These are phyloP conservation scores for Semaprochilodus insignis DNA, from an alignment of 2,797 vertebrate species.

Conservation along the genomic window DNA sequence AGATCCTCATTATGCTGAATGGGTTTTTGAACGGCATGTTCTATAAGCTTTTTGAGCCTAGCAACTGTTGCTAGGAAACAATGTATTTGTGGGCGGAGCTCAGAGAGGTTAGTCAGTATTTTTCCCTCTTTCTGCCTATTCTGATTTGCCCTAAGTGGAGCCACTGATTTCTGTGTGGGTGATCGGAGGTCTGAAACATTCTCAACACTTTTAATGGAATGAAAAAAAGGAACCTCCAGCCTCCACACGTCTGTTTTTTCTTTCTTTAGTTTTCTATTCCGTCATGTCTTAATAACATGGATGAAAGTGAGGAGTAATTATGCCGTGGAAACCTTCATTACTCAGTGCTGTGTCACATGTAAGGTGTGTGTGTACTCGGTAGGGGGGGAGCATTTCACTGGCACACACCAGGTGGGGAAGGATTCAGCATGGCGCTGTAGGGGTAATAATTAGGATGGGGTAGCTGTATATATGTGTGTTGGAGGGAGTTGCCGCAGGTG, in stretches of 20 bases:
- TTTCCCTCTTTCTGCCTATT: conserved; percentile 12
- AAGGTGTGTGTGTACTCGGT: conserved; percentile 18
- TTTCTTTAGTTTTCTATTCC: background rate
- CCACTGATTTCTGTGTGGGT: conserved; percentile 2
- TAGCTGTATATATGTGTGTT: conserved; percentile 44
- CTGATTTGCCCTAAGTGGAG: conserved; percentile 8
- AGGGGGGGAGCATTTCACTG: conserved; percentile 46
- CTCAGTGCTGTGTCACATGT: conserved; percentile 4
- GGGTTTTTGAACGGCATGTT: background rate
- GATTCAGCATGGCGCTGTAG: conserved; percentile 46
- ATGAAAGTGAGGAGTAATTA: conserved; percentile 16
- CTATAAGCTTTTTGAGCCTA: background rate
- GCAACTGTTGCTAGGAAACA: background rate
- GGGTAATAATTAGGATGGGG: conserved; percentile 51
- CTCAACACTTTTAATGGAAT: conserved; percentile 27
- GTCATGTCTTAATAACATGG: conserved; percentile 36
- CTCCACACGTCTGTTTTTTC: background rate
- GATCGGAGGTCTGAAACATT: conserved; percentile 6
- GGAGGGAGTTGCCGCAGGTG: conserved; percentile 50
- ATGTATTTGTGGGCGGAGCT: background rate
- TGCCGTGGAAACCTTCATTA: conserved; percentile 19
- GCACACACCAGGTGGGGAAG: conserved; percentile 48
- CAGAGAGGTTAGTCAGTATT: background rate
- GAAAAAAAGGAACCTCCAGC: background rate
- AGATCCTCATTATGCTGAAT: background rate